Conservation (phyloP, 2,797 vertebrate genomes). For the Argentina silus region DNA sequence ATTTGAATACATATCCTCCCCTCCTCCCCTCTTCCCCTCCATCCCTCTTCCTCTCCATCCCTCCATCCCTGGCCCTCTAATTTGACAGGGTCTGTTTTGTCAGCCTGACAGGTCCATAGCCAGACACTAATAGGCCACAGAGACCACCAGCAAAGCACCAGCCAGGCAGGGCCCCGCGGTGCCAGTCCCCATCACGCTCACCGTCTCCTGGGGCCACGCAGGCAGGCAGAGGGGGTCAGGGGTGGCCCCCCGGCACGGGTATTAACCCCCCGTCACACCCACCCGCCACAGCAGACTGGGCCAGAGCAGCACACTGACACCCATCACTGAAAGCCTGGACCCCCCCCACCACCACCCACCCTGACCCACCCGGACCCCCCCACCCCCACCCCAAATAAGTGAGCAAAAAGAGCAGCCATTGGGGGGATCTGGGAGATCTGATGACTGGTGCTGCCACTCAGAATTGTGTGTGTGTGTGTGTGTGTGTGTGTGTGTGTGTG, state of each 20-base stretch:
- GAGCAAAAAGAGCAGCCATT: conserved; percentile 72
- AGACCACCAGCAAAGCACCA: conserved; percentile 83
- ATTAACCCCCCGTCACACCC: conserved; percentile 65
- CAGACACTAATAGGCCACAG: conserved; percentile 81
- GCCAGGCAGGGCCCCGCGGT: conserved; percentile 73
- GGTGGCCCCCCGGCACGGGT: conserved; percentile 48
- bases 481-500: conserved; percentile 13
- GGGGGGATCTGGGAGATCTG: conserved; percentile 63
- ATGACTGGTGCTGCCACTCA: conserved; percentile 70
- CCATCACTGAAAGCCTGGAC: conserved; percentile 36
- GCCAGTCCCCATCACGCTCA: conserved; percentile 78
- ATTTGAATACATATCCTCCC: conserved; percentile 76
- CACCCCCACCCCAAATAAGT: conserved; percentile 8
- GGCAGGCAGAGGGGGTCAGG: not conserved
- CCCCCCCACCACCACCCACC: not conserved
- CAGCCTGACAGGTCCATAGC: conserved; percentile 83
- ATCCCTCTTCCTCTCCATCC: conserved; percentile 66
- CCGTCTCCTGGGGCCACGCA: conserved; percentile 70
- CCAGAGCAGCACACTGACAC: conserved; percentile 59
- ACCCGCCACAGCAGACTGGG: conserved; percentile 69
- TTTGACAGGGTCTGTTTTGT: conserved; percentile 87
- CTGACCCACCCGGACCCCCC: not conserved
- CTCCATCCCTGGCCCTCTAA: conserved; percentile 73
- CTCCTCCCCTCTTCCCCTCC: conserved; percentile 67
- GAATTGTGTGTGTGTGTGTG: conserved; percentile 40